Evolutionary conservation across 2,113 vertebrate genomes (phyloP).

Genomic region (Leptobrachium leishanense): DNA sequence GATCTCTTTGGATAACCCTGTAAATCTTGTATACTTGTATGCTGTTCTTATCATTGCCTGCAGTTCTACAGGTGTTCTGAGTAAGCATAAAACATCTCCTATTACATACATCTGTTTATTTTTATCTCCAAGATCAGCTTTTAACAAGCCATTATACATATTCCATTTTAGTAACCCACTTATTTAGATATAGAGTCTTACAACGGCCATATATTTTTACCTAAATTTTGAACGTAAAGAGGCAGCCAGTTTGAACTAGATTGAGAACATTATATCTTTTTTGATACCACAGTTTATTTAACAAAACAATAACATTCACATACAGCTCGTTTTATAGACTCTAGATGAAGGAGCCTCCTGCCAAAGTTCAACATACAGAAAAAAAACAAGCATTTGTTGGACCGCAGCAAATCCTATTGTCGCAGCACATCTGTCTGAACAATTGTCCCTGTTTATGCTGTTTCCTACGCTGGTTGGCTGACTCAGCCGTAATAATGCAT

Average conservation of each 20-base stretch:
- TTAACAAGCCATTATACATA: no score
- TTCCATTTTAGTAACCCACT: no score
- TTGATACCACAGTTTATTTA: not conserved
- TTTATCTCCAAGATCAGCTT: no score
- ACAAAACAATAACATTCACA: slow-evolving; percentile 18
- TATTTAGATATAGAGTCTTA: no score
- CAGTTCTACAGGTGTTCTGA: no score
- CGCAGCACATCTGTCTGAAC: slow-evolving; percentile 12
- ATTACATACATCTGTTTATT: no score
- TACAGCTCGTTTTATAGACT: not conserved
- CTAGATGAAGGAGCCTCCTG: slow-evolving; percentile 5
- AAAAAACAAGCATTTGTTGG: not conserved
- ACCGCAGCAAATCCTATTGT: slow-evolving; percentile 2
- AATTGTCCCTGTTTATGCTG: slow-evolving; percentile 1
- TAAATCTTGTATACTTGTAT: no score
- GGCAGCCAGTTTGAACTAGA: not conserved
- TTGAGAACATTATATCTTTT: not conserved
- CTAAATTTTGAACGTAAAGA: no score
- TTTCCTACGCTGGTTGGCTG: not conserved
- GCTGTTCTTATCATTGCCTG: no score
- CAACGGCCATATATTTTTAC: no score
- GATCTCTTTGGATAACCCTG: no score
- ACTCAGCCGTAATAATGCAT: not conserved
- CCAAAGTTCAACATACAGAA: slow-evolving; percentile 15
- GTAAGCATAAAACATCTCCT: no score